Base-by-base conservation (phyloP, 1,140 invertebrate species). In the Caerostris extrusa region DNA sequence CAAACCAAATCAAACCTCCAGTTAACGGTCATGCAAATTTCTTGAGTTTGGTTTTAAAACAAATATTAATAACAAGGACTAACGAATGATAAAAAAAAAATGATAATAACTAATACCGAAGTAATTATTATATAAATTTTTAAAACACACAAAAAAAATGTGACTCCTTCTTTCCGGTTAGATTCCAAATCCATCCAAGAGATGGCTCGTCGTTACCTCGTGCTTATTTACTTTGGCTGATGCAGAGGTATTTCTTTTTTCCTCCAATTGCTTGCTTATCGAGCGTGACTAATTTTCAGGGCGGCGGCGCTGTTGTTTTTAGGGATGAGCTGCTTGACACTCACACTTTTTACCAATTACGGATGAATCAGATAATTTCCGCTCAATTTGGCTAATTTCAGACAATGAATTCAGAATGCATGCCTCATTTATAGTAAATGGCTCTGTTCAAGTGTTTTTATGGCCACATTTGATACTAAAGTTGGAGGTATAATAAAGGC, bases 181-280 rank as follows among this genome's bases (percentile, higher is more conserved):
- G 14, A 50, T 53, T 50, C 50, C 71, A 0, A 50, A 53, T 77
- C 8, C n/a, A 77, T 14, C 3, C 34, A 12, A 77, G 8, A 50
- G 3, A 53, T 53, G 8, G 10, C 8, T 50, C 50, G 19, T 77
- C 71, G 53, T 77, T 53, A 50, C 19, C 4, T 34, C 83, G 83
- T 17, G 12, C 56, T 2, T 85, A 58, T 85, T 85, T 85, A 60
- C 57, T 85, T 85, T 85, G 83, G 83, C 83, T 56, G 83, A 85
- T 58, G 58, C 17, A 60, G 56, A 60, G 2, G 34, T 56, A 60
- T 58, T 58, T 19, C 83, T 50, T 50, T 67, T n/a, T 67, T 67
- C 64, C 64, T 34, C 34, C 34, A 34, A 34, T 34, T n/a, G 61
- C n/a, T 67, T n/a, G 12, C 34, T 50, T 53, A 77, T 77, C 14